Evolutionary conservation across 2,888 invertebrate species (phyloP), one percentile per base, ranked within the genome.

Genomic region (Petrolisthes manimaculis): DNA sequence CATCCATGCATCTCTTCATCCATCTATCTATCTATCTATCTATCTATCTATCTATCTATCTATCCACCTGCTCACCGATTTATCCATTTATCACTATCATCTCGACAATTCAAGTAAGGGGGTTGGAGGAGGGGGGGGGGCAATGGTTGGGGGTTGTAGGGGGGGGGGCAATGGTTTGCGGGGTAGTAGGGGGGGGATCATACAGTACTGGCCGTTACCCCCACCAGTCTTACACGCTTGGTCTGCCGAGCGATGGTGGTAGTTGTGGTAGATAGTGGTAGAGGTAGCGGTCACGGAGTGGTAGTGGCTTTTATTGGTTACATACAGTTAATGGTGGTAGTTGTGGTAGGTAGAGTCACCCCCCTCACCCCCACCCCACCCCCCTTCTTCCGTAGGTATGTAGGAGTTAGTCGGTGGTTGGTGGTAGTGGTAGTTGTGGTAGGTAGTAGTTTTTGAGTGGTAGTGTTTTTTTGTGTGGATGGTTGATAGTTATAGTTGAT

Each of bases 1-100:
- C n/a, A n/a, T 61, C 61, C 6, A 9, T n/a, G 8, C 74, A 74
- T 6, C n/a, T 74, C 8, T n/a, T 21, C n/a, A n/a, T 74, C 74
- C n/a, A n/a, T 74, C 74, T n/a, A 74, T 74, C 74, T 74, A 74
- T 74, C 74, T 74, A 74, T 12, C 74, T 74, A 61, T 61, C 8
- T 61, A 61, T 61, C 61, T 61, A 14, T 61, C 8, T 61, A 14
- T 61, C 8, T 61, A 61, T 14, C 8, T 61, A 61, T 61, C 8
- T 61, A 61, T 61, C 6, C 14, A 14, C 61, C 61, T 61, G 8
- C 14, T 61, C 61, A 61, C 8, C 14, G 14, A 61, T 9, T 61
- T 9, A 61, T 9, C 8, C 61, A 61, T 9, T 6, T 6, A 61
- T 61, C 8, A 61, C n/a, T n/a, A n/a, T n/a, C n/a, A n/a, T n/a